Percentiles rank a stretch among this genome's conserved stretches.
Conservation (phyloP, 1,140 invertebrate genomes). For the Calephelis virginiensis region DNA sequence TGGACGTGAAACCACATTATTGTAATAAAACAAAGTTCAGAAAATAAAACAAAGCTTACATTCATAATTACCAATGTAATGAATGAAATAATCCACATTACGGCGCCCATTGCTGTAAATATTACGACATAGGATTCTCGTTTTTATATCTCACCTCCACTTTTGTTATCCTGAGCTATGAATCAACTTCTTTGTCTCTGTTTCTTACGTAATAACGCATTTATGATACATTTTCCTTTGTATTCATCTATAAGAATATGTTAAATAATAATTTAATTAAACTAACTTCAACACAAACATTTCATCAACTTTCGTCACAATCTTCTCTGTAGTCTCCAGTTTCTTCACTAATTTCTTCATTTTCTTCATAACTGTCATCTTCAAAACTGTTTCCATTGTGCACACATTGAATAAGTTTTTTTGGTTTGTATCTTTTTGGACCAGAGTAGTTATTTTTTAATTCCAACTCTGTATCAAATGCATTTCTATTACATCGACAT, state of each 20-base stretch:
- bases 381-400: not conserved
- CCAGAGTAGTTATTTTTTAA: not conserved
- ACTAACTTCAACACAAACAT: not conserved
- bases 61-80: constrained; percentile 39
- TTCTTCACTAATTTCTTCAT: constrained; percentile 1
- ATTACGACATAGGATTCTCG: constrained; percentile 26
- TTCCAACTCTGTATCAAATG: not conserved
- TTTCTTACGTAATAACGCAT: constrained; percentile 29
- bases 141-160: constrained; percentile 30
- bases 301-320: constrained; percentile 8
- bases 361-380: constrained; percentile 1
- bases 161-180: constrained; percentile 31
- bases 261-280: constrained; percentile 6
- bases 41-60: constrained; percentile 37
- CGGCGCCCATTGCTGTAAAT: constrained; percentile 41
- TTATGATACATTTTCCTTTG: constrained; percentile 28
- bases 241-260: constrained; percentile 1
- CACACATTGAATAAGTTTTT: not conserved
- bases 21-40: not conserved
- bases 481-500: constrained; percentile 26
- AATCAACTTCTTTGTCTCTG: constrained; percentile 32
- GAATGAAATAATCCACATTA: constrained; percentile 44
- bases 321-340: not conserved
- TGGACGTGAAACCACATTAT: not conserved
- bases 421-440: constrained; percentile 3